These are phyloP conservation scores for Sebastes variabilis DNA, from an alignment of 2,797 vertebrate species.

Conservation along the genomic window DNA sequence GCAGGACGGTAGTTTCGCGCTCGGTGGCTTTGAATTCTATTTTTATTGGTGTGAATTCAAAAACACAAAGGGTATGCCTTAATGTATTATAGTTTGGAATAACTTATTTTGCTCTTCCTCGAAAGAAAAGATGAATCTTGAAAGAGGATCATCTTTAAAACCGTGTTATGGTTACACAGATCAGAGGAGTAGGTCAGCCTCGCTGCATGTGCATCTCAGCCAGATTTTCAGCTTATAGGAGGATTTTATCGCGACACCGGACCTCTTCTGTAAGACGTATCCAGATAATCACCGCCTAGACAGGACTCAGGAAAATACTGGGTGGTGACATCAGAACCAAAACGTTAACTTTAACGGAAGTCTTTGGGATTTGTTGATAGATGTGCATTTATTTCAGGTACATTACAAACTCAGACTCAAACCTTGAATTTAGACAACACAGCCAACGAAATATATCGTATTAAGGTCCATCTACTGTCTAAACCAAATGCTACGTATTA, in stretches of 20 bases:
- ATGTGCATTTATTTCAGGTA: not conserved
- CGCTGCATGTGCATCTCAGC: conserved; percentile 47
- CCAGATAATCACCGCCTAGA: conserved; percentile 60
- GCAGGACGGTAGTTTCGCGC: not conserved
- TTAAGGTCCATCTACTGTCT: not conserved
- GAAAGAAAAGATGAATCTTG: conserved; percentile 20
- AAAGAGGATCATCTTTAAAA: conserved; percentile 38
- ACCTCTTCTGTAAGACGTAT: conserved; percentile 57
- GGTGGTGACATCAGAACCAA: not conserved
- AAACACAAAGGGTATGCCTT: not conserved
- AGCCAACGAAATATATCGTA: not conserved
- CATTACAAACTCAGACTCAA: not conserved
- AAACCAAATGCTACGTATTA: not conserved
- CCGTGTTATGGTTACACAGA: conserved; percentile 23
- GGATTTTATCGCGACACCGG: conserved; percentile 68
- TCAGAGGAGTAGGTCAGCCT: conserved; percentile 44
- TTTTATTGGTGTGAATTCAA: not conserved
- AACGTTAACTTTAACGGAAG: conserved; percentile 1
- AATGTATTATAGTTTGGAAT: not conserved
- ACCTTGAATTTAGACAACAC: not conserved
- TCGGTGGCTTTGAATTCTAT: not conserved
- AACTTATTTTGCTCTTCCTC: conserved; percentile 16
- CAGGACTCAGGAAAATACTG: conserved; percentile 54
- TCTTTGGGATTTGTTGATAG: not conserved
- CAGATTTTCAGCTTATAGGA: conserved; percentile 71